A percentile compares a stretch with the other conserved stretches of the same genome.
phyloP scores from a whole-genome alignment of 2,888 invertebrate species.

The Heteropelma amictum region DNA sequence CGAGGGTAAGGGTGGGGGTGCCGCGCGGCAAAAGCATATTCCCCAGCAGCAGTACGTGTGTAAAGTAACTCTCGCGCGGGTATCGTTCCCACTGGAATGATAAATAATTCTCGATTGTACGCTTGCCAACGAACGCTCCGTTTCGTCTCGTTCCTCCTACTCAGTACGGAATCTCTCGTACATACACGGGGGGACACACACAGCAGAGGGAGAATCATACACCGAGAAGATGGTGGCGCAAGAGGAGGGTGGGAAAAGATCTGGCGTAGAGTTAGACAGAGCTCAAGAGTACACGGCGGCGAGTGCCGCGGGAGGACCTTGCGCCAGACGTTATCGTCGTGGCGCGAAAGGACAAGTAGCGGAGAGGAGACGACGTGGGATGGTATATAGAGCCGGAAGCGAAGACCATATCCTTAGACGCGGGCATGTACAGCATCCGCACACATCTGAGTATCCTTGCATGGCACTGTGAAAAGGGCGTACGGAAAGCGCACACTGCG shows the following conservation, averaged over 20 bases:
- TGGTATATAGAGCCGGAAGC: constrained; percentile 47
- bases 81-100: constrained; percentile 59
- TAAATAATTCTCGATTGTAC: constrained; percentile 60
- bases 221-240: background rate
- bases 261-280: constrained; percentile 37
- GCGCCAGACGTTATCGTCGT: constrained; percentile 53
- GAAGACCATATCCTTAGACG: constrained; percentile 20
- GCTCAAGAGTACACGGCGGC: constrained; percentile 39
- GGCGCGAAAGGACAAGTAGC: constrained; percentile 22
- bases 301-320: constrained; percentile 39
- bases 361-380: constrained; percentile 33
- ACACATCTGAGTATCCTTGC: too few relatives aligned
- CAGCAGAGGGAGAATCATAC: background rate
- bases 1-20: too few relatives aligned
- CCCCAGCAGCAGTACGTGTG: constrained; percentile 47
- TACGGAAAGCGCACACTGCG: too few relatives aligned
- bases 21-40: constrained; percentile 55
- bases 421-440: too few relatives aligned
- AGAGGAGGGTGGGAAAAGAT: constrained; percentile 7
- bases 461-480: too few relatives aligned
- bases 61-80: constrained; percentile 40
- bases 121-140: constrained; percentile 51
- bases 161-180: constrained; percentile 19
- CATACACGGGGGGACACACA: background rate
- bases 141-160: constrained; percentile 38